Base-by-base conservation (phyloP, 2,888 invertebrate genomes). In the Chironomus tentans region DNA sequence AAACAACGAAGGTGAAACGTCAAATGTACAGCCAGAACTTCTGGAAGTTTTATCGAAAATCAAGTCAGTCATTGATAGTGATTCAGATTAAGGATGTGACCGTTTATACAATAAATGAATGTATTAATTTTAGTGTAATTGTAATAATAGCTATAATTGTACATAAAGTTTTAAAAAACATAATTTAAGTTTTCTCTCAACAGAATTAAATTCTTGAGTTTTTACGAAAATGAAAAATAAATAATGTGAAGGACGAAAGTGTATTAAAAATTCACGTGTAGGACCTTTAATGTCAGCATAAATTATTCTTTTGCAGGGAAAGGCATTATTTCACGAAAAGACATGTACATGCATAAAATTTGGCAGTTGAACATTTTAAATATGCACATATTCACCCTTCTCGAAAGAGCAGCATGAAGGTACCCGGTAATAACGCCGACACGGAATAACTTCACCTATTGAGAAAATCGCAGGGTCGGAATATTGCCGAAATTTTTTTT, bases 41-140 rank as follows among this genome's bases (percentile, higher is more conserved):
- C 22, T 74, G 6, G 62, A 74, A 74, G 48, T 48, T 12, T 18
- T 74, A 4, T 48, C 74, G 12, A 74, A 68, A 47, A 68, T 74
- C 2, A 74, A 46, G n/a, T 24, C 46, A 1, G 24, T 74, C 7
- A 46, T 74, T n/a, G 74, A 74, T 48, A 28, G 28, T n/a, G 74
- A 74, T 24, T 68, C 68, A 13, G 74, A 74, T 7, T 74, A 15
- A 74, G 48, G 13, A 46, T 69, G 10, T 47, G 13, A 65, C 18
- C 10, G 21, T 22, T 22, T 65, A 13, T 2, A 22, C 18, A 21
- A 65, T 65, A 21, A 10, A 21, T 21, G 24, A 24, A 24, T 56
- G 6, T 21, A 65, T 13, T 21, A 22, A 65, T 22, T 65, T 22
- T 12, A 13, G 7, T 65, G 56, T 22, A 24, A 21, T 65, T 13